A percentile compares a stretch with the other conserved stretches of the same genome.
phyloP scores from a whole-genome alignment of 2,797 vertebrate genomes.

The Okamejei kenojei region DNA sequence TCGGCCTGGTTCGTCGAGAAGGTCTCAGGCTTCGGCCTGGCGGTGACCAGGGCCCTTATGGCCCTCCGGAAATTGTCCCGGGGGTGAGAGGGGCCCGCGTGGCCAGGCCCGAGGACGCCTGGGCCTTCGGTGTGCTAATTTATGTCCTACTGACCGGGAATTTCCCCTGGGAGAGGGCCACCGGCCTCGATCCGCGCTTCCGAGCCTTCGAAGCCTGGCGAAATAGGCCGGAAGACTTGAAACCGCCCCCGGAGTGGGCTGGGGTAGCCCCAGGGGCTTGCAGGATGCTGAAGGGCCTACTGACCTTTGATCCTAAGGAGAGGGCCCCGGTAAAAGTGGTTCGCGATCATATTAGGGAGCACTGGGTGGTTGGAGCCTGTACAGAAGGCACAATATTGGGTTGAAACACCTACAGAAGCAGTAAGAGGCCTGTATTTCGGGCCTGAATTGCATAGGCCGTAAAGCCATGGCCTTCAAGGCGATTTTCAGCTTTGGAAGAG shows the following conservation, averaged over 20 bases:
- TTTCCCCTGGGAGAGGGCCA: constrained; percentile 68
- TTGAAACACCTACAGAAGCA: no score
- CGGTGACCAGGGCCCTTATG: constrained; percentile 54
- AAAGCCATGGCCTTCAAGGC: no score
- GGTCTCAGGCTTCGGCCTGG: constrained; percentile 43
- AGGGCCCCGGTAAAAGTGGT: constrained; percentile 53
- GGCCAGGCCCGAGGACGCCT: constrained; percentile 62
- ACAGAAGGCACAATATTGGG: no score
- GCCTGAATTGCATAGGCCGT: no score
- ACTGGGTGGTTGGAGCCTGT: background rate
- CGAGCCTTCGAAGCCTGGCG: constrained; percentile 66
- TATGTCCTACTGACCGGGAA: constrained; percentile 71
- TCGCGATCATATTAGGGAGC: constrained; percentile 51
- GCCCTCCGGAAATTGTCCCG: constrained; percentile 61
- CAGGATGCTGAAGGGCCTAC: constrained; percentile 64
- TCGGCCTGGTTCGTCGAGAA: constrained; percentile 65
- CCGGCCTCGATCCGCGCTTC: constrained; percentile 58
- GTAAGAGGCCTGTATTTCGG: no score
- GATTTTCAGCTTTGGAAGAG: no score
- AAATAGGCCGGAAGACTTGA: background rate
- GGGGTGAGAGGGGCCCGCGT: constrained; percentile 58
- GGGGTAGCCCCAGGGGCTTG: constrained; percentile 54
- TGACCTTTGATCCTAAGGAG: constrained; percentile 53
- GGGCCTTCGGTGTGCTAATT: constrained; percentile 69
- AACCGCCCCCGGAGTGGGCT: constrained; percentile 65